A percentile compares a stretch with the other conserved stretches of the same genome.
Evolutionary conservation across 2,888 invertebrate genomes (phyloP).

Genomic region (Tetanocera ferruginea): DNA sequence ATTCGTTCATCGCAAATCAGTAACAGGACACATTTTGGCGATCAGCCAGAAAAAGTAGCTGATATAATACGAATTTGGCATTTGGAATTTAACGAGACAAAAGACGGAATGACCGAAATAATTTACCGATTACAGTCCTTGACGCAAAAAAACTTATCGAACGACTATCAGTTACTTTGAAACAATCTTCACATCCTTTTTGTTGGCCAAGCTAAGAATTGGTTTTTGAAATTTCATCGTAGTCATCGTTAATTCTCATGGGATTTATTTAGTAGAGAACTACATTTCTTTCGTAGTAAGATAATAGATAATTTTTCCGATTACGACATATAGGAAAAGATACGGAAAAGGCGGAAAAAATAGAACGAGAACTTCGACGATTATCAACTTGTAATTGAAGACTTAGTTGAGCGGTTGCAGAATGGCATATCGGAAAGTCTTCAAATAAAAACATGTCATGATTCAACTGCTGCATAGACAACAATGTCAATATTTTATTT

Average conservation of each 20-base stretch:
- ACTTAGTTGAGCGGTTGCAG: neutral
- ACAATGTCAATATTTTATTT: too few species aligned
- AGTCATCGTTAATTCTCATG: constrained; percentile 3
- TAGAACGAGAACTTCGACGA: constrained; percentile 19
- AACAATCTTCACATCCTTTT: constrained; percentile 25
- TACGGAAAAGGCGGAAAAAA: constrained; percentile 10
- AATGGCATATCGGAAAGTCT: neutral
- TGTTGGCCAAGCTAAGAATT: constrained; percentile 19
- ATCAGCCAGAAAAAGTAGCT: constrained; percentile 22
- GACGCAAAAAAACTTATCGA: constrained; percentile 12
- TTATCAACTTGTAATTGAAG: neutral
- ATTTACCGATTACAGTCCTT: constrained; percentile 10
- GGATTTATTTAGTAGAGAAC: constrained; percentile 12
- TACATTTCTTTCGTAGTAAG: too few species aligned
- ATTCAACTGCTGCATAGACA: too few species aligned
- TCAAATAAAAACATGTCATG: too few species aligned
- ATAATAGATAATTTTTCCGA: neutral
- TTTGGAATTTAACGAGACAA: constrained; percentile 21
- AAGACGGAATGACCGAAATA: constrained; percentile 22
- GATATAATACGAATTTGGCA: constrained; percentile 23
- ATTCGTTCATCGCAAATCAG: neutral
- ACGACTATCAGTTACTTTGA: constrained; percentile 13
- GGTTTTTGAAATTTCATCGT: constrained; percentile 4
- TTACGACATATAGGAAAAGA: constrained; percentile 12
- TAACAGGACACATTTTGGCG: neutral